These are phyloP conservation scores for Margarornis squamiger DNA, from an alignment of 2,797 vertebrate genomes.

Conservation along the genomic window DNA sequence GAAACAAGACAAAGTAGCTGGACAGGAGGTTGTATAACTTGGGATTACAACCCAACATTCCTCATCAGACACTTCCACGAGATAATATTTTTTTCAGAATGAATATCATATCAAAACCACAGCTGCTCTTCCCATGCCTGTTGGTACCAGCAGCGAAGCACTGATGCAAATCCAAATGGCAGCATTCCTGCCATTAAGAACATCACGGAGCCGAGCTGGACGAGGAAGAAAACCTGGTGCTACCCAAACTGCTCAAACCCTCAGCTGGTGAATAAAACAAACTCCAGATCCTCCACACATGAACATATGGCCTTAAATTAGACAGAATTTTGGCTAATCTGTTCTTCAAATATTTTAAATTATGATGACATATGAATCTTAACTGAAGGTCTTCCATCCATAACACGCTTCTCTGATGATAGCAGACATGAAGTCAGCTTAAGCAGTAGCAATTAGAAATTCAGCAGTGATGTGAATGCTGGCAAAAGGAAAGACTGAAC, in stretches of 20 bases:
- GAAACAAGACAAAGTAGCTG: neutral
- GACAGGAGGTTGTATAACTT: neutral
- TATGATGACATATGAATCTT: neutral
- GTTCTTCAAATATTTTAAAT: slow-evolving; percentile 26
- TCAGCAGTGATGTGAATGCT: neutral
- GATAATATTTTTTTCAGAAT: neutral
- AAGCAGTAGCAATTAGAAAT: neutral
- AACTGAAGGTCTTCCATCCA: neutral
- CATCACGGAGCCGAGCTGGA: neutral
- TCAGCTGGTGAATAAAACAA: slow-evolving; percentile 20
- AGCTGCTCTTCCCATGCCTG: neutral
- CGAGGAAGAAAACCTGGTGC: neutral
- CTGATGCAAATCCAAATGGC: neutral
- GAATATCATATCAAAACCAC: neutral
- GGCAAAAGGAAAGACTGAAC: neutral
- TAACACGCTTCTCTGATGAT: neutral
- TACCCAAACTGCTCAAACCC: neutral
- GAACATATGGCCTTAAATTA: slow-evolving; percentile 21
- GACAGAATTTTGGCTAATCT: neutral
- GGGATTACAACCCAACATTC: neutral
- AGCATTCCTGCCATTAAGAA: neutral
- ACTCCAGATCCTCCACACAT: slow-evolving; percentile 4
- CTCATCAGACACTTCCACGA: neutral
- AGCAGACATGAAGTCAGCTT: neutral
- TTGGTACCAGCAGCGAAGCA: neutral